Percentiles rank a stretch among this genome's conserved stretches.
phyloP scores from a whole-genome alignment of 2,888 invertebrate species.

The Creontiades dilutus region DNA sequence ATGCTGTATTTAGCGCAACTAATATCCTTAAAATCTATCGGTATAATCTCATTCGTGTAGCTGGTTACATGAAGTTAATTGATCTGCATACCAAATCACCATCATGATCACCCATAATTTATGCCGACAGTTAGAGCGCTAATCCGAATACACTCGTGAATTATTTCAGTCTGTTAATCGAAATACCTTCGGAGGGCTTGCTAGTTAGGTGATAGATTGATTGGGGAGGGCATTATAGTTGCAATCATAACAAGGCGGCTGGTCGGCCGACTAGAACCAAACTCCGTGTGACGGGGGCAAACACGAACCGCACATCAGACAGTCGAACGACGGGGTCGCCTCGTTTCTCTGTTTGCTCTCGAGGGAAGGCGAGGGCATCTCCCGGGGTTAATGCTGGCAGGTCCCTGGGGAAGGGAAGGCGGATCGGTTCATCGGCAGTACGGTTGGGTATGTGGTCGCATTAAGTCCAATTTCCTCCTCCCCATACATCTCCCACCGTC shows the following conservation, averaged over 20 bases:
- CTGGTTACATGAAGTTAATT: too few relatives aligned
- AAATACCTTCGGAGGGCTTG: neutral
- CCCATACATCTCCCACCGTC: constrained; percentile 56
- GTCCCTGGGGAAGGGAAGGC: constrained; percentile 1
- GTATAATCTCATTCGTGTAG: too few relatives aligned
- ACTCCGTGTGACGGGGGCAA: neutral
- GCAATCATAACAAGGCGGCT: constrained; percentile 10
- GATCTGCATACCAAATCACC: too few relatives aligned
- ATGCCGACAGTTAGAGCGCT: too few relatives aligned
- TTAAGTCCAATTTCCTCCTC: constrained; percentile 61
- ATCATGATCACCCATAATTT: too few relatives aligned
- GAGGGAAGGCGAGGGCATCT: neutral
- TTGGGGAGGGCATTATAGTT: neutral
- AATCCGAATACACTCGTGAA: too few relatives aligned
- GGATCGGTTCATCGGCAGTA: constrained; percentile 46
- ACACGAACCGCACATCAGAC: neutral
- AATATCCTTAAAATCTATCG: too few relatives aligned
- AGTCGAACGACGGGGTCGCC: neutral
- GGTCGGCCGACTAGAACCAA: neutral
- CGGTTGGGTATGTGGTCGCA: constrained; percentile 48
- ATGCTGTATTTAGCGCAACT: too few relatives aligned
- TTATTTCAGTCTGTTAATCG: neutral
- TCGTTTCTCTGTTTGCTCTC: constrained; percentile 31
- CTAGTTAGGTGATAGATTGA: constrained; percentile 3
- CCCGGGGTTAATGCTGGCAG: constrained; percentile 28